These are phyloP conservation scores for Drosophila falleni DNA, from an alignment of 2,888 invertebrate species.

Conservation along the genomic window DNA sequence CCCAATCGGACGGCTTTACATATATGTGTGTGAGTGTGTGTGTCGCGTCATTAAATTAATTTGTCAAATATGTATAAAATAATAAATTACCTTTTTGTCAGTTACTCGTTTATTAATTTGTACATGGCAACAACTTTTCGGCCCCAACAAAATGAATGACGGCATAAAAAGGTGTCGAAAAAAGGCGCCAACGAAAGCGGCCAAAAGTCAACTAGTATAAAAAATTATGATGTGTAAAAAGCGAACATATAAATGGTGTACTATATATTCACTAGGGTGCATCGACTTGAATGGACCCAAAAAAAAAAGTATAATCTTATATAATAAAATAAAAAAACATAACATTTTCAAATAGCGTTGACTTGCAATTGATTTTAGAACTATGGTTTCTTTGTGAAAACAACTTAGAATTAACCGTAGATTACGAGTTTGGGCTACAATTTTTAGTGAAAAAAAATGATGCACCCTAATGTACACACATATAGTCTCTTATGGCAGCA, in stretches of 20 bases:
- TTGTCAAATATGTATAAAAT: conserved; percentile 84
- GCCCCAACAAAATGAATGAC: conserved; percentile 61
- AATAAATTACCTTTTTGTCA: conserved; percentile 83
- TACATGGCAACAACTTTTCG: conserved; percentile 81
- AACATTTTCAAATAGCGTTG: no score
- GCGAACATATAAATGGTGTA: conserved; percentile 52
- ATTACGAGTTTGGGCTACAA: no score
- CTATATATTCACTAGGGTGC: no score
- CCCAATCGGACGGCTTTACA: conserved; percentile 41
- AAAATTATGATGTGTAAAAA: conserved; percentile 80
- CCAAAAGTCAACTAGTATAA: conserved; percentile 80
- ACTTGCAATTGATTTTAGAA: no score
- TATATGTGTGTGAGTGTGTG: conserved; percentile 38
- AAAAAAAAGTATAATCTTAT: no score
- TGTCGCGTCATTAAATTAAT: conserved; percentile 83
- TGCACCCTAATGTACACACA: neutral
- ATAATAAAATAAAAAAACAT: no score
- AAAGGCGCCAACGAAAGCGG: conserved; percentile 60
- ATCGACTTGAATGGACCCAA: no score
- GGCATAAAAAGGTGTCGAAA: conserved; percentile 54
- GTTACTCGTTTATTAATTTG: conserved; percentile 82
- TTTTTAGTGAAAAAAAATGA: no score
- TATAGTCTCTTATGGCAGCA: conserved; percentile 1
- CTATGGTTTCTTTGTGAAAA: no score
- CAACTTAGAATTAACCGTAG: no score